Percentiles rank a stretch among this genome's conserved stretches.
Conservation (phyloP, 1,140 invertebrate genomes). For the Drosophila bifasciata region DNA sequence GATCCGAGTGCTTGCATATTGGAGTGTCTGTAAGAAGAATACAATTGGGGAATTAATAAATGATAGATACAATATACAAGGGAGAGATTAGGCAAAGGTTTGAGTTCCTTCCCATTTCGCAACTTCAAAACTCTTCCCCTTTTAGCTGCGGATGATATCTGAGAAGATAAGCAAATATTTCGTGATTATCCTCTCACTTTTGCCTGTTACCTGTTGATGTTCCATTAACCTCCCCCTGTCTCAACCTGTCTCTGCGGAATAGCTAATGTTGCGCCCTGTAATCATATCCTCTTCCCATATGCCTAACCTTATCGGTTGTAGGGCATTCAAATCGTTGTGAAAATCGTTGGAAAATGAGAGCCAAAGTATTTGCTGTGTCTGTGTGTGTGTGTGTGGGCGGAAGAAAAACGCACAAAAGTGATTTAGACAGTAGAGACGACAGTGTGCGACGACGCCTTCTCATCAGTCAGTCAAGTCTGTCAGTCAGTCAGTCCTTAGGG, state of each 20-base stretch:
- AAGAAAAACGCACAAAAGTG: slow-evolving; percentile 76
- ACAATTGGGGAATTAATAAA: background rate
- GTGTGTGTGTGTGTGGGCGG: slow-evolving; percentile 22
- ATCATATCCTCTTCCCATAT: background rate
- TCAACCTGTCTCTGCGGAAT: too few species aligned
- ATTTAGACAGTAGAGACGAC: slow-evolving; percentile 64
- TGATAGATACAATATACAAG: too few species aligned
- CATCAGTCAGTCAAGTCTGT: slow-evolving; percentile 54
- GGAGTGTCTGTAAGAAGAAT: slow-evolving; percentile 88
- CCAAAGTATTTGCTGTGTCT: slow-evolving; percentile 44
- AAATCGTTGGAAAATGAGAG: slow-evolving; percentile 59
- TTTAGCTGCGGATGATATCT: background rate
- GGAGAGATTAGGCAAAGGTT: too few species aligned
- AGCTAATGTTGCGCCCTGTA: too few species aligned
- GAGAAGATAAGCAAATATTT: background rate
- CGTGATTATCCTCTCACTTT: slow-evolving; percentile 5
- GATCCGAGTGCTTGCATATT: slow-evolving; percentile 89
- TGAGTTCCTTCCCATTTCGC: background rate
- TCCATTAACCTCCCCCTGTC: too few species aligned
- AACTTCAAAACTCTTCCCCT: background rate
- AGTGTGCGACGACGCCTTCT: slow-evolving; percentile 42
- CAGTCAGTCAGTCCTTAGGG: slow-evolving; percentile 45
- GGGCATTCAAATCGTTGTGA: slow-evolving; percentile 39
- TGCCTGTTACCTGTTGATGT: slow-evolving; percentile 34
- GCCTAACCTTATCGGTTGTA: slow-evolving; percentile 22